Evolutionary conservation across 1,140 invertebrate genomes (phyloP).

Genomic region (Tetramorium simillimum): DNA sequence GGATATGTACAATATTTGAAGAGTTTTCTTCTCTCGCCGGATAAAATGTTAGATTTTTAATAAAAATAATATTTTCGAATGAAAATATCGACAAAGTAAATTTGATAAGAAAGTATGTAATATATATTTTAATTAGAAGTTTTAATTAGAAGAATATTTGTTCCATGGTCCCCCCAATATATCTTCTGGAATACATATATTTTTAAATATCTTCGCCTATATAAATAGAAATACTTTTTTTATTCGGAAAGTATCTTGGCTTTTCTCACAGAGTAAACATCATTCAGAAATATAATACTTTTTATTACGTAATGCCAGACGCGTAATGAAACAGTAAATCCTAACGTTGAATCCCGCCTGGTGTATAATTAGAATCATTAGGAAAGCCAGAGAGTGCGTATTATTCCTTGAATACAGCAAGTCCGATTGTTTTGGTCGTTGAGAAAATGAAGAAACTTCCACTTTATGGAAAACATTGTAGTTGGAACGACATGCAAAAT

Average conservation of each 20-base stretch:
- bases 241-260: not conserved
- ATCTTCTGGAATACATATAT: not conserved
- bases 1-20: not conserved
- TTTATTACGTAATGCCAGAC: not conserved
- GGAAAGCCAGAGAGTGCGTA: not conserved
- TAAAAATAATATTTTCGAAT: no score
- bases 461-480: not conserved
- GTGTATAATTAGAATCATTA: slow-evolving; percentile 25
- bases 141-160: not conserved
- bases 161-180: no score
- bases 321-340: not conserved
- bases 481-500: not conserved
- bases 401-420: not conserved
- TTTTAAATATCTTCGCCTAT: not conserved
- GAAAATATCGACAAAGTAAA: not conserved
- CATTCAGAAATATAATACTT: not conserved
- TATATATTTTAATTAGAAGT: no score
- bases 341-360: not conserved
- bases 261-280: not conserved
- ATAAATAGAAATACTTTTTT: not conserved
- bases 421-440: slow-evolving; percentile 12
- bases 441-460: not conserved
- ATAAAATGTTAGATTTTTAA: not conserved
- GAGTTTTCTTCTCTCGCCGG: no score
- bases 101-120: not conserved